These are phyloP conservation scores for Leucoraja ocellata DNA, from an alignment of 2,797 vertebrate genomes.

Conservation along the genomic window DNA sequence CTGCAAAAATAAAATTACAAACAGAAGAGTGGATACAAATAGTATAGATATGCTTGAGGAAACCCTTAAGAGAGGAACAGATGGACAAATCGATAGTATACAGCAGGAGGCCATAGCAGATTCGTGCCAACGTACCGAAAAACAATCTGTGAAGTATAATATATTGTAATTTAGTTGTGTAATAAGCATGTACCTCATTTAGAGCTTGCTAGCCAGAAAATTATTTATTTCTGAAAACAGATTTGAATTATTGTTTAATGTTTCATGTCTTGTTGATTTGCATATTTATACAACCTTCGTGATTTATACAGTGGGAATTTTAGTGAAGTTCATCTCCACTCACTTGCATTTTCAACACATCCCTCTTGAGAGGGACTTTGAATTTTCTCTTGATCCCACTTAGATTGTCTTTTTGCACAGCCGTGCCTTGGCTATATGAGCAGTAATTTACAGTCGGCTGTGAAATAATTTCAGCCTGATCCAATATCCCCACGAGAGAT, in stretches of 20 bases:
- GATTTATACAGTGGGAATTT: neutral
- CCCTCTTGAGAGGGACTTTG: neutral
- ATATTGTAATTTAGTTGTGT: neutral
- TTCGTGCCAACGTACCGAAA: neutral
- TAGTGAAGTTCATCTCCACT: neutral
- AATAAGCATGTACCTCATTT: neutral
- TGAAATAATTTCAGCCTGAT: neutral
- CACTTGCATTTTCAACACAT: neutral
- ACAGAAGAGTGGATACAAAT: neutral
- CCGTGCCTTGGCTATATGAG: neutral
- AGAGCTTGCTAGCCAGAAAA: neutral
- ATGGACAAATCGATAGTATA: neutral
- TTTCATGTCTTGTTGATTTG: neutral
- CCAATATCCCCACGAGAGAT: neutral
- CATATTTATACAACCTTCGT: neutral
- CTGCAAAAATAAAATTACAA: too few relatives aligned
- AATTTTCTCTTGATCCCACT: neutral
- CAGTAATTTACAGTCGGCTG: neutral
- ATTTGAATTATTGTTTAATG: neutral
- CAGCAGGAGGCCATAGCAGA: neutral
- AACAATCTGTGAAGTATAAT: neutral
- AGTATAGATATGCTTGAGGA: neutral
- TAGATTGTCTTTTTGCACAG: neutral
- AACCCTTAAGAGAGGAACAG: neutral
- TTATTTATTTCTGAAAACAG: neutral